Percentiles rank a stretch among this genome's conserved stretches.
Evolutionary conservation across 2,797 vertebrate genomes (phyloP).

Genomic region (Alectoris magna): DNA sequence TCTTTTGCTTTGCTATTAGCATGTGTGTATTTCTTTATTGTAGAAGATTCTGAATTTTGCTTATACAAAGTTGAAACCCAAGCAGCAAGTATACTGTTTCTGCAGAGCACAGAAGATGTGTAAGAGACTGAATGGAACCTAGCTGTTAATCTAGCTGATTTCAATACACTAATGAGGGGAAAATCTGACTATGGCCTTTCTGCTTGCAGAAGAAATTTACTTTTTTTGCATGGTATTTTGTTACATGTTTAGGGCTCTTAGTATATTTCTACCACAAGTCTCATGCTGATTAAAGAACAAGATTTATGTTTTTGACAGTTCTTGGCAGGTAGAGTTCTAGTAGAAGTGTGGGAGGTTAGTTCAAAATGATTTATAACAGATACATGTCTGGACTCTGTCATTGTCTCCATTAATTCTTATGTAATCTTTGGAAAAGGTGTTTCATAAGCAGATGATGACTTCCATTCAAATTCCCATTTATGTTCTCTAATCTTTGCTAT

Average conservation of each 20-base stretch:
- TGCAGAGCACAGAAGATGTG: neutral
- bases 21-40: neutral
- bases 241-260: neutral
- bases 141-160: neutral
- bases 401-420: neutral
- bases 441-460: neutral
- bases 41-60: neutral
- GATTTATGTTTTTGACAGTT: neutral
- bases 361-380: neutral
- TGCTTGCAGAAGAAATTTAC: neutral
- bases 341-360: slow-evolving; percentile 14
- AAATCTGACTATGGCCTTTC: neutral
- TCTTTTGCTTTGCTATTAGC: neutral
- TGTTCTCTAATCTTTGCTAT: neutral
- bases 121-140: neutral
- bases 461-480: neutral
- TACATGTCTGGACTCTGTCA: neutral
- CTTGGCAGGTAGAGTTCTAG: slow-evolving; percentile 19
- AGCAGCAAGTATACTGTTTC: accelerated
- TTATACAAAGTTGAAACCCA: neutral
- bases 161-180: neutral
- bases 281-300: neutral
- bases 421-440: neutral
- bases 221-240: neutral
- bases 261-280: neutral